Base-by-base conservation (phyloP, 2,888 invertebrate genomes). In the Noctua fimbriata region DNA sequence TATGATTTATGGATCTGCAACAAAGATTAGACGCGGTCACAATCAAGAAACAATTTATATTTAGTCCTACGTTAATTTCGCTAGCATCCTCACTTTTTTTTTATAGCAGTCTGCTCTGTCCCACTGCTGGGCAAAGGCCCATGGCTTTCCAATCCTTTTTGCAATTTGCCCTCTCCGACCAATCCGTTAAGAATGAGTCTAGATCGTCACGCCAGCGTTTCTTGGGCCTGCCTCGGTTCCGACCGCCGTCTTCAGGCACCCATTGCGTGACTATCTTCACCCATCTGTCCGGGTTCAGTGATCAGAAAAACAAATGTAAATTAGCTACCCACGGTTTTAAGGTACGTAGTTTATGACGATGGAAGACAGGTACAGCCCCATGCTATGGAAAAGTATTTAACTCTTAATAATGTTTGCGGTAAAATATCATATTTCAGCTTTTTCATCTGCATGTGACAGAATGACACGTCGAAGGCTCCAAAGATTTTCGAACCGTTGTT, bases 401-500 rank as follows among this genome's bases (percentile, higher is more conserved):
- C 49, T 55, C 9, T 65, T 49, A 75, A 63, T 5, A 58, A 47
- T 73, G 44, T 7, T 28, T 63, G 5, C 21, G 49, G 67, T 49
- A 41, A 41, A 52, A 63, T 47, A 75, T 70, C 28, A 14, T 16
- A 14, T 58, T 36, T 24, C 24, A 79, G 28, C 16, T 58, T 60
- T 81, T 24, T 28, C 24, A 73, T 76, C 18, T 74, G 14, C 14
- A 67, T 10, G 32, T 89, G 88, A 80, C 86, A 84, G 77, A 70
- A 71, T 12, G 73, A 24, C 69, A 66, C 49, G 67, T 77, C 58
- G 32, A 41, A 58, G 58, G 44, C 70, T 78, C 44, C 67, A 55
- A 77, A 49, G 78, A 44, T 58, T 83, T 89, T 87, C 81, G n/a
- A n/a, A n/a, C n/a, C n/a, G 71, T 86, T 89, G 24, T 52, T 52